These are phyloP conservation scores for Plemyria rubiginata DNA, from an alignment of 2,888 invertebrate species.

Conservation along the genomic window DNA sequence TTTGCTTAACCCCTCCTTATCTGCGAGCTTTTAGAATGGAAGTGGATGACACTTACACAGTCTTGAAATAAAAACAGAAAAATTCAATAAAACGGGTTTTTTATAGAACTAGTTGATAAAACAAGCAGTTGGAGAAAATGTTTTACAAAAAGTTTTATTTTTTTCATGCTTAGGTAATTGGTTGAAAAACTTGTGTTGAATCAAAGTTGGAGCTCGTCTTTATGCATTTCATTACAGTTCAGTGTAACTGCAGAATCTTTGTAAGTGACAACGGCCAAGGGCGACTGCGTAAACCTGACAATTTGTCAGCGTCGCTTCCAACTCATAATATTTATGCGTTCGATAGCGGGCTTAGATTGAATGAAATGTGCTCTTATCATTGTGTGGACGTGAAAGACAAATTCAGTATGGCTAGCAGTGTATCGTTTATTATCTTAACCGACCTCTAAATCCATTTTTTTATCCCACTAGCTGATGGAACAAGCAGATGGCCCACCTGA, in stretches of 20 bases:
- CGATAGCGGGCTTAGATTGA: constrained; percentile 42
- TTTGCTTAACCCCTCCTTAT: constrained; percentile 43
- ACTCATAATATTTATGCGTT: constrained; percentile 44
- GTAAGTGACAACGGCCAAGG: constrained; percentile 39
- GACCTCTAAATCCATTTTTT: too few relatives aligned
- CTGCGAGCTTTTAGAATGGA: constrained; percentile 37
- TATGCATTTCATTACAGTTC: constrained; percentile 18
- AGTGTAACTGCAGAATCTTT: constrained; percentile 30
- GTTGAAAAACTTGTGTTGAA: too few relatives aligned
- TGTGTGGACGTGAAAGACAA: constrained; percentile 32
- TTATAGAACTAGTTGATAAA: too few relatives aligned
- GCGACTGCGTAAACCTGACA: constrained; percentile 52
- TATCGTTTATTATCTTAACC: neutral
- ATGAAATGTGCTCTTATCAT: constrained; percentile 43
- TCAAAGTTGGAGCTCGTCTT: too few relatives aligned
- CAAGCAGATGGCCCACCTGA: too few relatives aligned
- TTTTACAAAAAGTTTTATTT: too few relatives aligned
- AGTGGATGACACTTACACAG: constrained; percentile 20
- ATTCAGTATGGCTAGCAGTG: constrained; percentile 11
- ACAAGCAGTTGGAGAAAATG: too few relatives aligned
- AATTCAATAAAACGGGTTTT: too few relatives aligned
- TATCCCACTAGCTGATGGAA: too few relatives aligned
- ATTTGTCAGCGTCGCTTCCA: constrained; percentile 55
- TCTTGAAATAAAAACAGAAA: constrained; percentile 5
- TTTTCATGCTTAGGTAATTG: too few relatives aligned